Evolutionary conservation across 2,888 invertebrate genomes (phyloP), one percentile per base, ranked within the genome.

Genomic region (Lydus trimaculatus): DNA sequence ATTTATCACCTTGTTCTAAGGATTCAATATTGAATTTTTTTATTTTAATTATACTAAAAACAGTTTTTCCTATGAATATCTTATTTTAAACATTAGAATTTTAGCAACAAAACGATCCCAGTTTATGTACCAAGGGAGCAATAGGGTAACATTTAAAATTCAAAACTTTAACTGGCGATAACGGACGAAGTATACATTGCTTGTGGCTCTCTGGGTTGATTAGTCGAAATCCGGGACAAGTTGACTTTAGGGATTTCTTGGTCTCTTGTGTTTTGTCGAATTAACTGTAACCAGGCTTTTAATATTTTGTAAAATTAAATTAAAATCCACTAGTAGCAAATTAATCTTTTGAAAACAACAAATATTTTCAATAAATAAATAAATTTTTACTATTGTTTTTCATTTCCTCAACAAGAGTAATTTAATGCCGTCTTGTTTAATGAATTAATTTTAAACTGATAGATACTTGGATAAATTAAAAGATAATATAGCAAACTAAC

Each of bases 151-250:
- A 73, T 73, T 73, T 73, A 73, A 73, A 73, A 73, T 73, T 73
- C 71, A 73, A 73, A 73, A 73, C 69, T 73, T 71, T 71, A 73
- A 73, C 67, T 69, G 69, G 73, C 65, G 71, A 71, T 71, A 73
- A 64, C 67, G 66, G 65, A 60, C 60, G 62, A 72, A 65, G 66
- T 66, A 63, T 63, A 67, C 67, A 61, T 69, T 69, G 67, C 70
- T 70, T 72, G 69, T 70, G 72, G 67, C 65, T 64, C 39, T 70
- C 61, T 56, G 69, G 65, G 66, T 70, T 70, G 72, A 72, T 72
- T 72, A 72, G 72, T 69, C 67, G 66, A 70, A 70, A 72, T 72
- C 70, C 67, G 65, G 70, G 66, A 70, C 67, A 72, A 72, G 72
- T 72, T 72, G 67, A 72, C 70, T 69, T 65, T 33, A 36, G 69